Evolutionary conservation across 2,888 invertebrate genomes (phyloP).

Genomic region (Tolmerus cingulatus): DNA sequence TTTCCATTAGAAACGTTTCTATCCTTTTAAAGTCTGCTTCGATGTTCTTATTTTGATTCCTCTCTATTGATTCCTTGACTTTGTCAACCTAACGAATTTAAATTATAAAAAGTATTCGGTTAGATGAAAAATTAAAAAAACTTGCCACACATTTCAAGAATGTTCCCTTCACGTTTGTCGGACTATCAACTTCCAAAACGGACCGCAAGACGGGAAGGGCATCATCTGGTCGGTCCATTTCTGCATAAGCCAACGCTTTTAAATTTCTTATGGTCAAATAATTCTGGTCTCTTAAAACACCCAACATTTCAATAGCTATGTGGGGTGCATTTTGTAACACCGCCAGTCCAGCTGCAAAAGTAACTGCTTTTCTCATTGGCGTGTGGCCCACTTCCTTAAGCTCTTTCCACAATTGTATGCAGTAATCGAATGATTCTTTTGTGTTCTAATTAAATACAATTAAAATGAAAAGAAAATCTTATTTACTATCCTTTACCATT

Average conservation of each 20-base stretch:
- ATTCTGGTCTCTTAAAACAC: slow-evolving; percentile 66
- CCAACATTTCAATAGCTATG: slow-evolving; percentile 73
- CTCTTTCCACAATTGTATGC: slow-evolving; percentile 70
- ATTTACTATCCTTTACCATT: slow-evolving; percentile 66
- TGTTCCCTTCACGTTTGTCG: slow-evolving; percentile 61
- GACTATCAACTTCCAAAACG: slow-evolving; percentile 68
- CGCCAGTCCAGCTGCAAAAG: slow-evolving; percentile 73
- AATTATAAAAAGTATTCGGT: slow-evolving; percentile 3
- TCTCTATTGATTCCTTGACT: slow-evolving; percentile 65
- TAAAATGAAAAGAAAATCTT: not conserved
- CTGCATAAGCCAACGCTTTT: slow-evolving; percentile 70
- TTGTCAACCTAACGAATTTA: slow-evolving; percentile 59
- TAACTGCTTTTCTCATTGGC: slow-evolving; percentile 70
- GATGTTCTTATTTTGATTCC: slow-evolving; percentile 65
- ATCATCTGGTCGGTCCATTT: slow-evolving; percentile 72
- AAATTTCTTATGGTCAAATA: slow-evolving; percentile 76
- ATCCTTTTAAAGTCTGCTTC: slow-evolving; percentile 68
- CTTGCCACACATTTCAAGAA: slow-evolving; percentile 72
- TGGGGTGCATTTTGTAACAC: slow-evolving; percentile 74
- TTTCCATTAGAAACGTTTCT: slow-evolving; percentile 66
- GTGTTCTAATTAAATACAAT: slow-evolving; percentile 68
- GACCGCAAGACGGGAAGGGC: slow-evolving; percentile 68
- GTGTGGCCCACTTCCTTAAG: slow-evolving; percentile 67
- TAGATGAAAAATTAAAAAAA: slow-evolving; percentile 46
- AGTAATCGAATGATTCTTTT: slow-evolving; percentile 71